Percentiles rank a stretch among this genome's conserved stretches.
Conservation (phyloP, 2,113 vertebrate genomes). For the Spermophilus dauricus region DNA sequence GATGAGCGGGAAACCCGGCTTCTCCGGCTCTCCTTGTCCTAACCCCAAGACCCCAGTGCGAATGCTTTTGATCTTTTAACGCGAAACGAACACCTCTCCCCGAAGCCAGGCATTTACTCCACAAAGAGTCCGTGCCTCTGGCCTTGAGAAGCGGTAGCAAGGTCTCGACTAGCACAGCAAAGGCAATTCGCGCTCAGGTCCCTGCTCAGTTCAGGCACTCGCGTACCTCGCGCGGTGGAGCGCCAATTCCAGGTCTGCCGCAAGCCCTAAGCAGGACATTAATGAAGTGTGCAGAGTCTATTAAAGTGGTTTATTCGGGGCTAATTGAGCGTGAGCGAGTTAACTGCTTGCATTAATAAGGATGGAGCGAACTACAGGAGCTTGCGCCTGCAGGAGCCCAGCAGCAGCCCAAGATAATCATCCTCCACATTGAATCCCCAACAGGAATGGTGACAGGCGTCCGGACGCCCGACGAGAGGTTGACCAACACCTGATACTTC, state of each 20-base stretch:
- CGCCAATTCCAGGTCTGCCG: conserved; percentile 66
- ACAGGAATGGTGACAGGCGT: conserved; percentile 79
- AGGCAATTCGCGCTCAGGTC: neutral
- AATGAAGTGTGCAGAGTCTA: conserved; percentile 88
- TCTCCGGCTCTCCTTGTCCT: neutral
- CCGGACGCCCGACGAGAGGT: conserved; percentile 64
- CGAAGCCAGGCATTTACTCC: neutral
- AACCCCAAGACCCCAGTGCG: neutral
- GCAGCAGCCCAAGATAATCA: conserved; percentile 82
- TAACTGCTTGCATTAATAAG: conserved; percentile 89
- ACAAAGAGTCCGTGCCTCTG: neutral
- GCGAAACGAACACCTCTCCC: neutral
- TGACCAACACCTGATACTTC: neutral
- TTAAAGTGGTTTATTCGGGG: conserved; percentile 86
- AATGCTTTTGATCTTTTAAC: neutral
- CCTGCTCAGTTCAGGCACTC: neutral
- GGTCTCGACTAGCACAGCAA: neutral
- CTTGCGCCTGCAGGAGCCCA: conserved; percentile 77
- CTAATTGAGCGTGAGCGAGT: conserved; percentile 89
- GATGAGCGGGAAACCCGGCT: neutral
- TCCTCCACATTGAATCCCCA: conserved; percentile 82
- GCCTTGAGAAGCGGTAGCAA: neutral
- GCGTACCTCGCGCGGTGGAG: neutral
- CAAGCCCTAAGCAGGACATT: conserved; percentile 79
- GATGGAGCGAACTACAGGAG: conserved; percentile 80